These are phyloP conservation scores for Ornithorhynchus anatinus DNA, from an alignment of 2,113 vertebrate genomes.

Conservation along the genomic window DNA sequence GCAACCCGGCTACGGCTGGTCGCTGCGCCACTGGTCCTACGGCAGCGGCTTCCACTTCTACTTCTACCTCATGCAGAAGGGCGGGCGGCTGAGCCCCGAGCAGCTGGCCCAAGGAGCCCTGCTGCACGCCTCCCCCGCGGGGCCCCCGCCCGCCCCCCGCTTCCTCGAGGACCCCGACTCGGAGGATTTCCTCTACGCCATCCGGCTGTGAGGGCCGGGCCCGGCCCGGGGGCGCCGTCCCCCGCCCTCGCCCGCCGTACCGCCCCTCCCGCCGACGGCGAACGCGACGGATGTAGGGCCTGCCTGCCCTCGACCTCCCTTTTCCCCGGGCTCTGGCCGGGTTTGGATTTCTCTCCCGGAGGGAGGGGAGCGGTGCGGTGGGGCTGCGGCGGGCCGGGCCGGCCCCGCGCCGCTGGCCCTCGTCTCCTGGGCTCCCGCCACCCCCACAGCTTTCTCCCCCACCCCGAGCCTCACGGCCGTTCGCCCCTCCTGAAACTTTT, in stretches of 20 bases:
- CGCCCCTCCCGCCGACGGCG: background rate
- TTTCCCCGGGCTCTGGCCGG: too few species aligned
- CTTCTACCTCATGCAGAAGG: constrained; percentile 87
- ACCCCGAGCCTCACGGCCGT: too few species aligned
- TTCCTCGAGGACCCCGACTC: constrained; percentile 58
- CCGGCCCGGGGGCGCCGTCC: background rate
- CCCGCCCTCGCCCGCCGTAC: background rate
- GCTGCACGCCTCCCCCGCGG: constrained; percentile 43
- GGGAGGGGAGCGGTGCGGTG: too few species aligned
- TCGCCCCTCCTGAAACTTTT: too few species aligned
- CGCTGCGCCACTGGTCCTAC: constrained; percentile 76
- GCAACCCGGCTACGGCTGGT: constrained; percentile 81
- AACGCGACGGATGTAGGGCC: too few species aligned
- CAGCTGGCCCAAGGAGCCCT: constrained; percentile 75
- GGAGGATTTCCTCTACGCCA: constrained; percentile 82
- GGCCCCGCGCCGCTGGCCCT: too few species aligned
- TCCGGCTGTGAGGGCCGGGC: constrained; percentile 70
- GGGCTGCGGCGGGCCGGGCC: too few species aligned
- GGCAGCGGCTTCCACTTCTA: constrained; percentile 85
- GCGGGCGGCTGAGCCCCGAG: constrained; percentile 71
- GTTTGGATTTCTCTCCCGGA: too few species aligned
- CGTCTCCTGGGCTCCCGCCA: too few species aligned
- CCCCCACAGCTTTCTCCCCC: too few species aligned
- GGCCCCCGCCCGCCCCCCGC: background rate
- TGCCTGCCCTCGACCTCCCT: too few species aligned